These are phyloP conservation scores for Trichogramma pretiosum DNA, from an alignment of 1,140 invertebrate genomes.

Conservation along the genomic window DNA sequence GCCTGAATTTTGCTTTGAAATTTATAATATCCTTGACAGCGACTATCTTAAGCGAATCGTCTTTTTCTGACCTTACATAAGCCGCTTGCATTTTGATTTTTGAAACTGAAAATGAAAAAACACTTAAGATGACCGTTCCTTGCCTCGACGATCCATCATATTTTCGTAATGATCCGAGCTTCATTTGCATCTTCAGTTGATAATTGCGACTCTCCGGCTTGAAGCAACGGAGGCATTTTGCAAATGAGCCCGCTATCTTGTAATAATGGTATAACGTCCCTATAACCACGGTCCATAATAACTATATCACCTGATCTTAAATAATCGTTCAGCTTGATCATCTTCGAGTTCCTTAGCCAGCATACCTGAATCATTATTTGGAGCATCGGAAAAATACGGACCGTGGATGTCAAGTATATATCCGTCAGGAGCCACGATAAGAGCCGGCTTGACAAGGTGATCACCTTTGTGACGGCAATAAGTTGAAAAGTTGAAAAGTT, in stretches of 20 bases:
- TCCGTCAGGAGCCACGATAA: constrained; percentile 1
- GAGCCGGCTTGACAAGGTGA: background rate
- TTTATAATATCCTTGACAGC: too few relatives aligned
- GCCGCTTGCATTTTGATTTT: too few relatives aligned
- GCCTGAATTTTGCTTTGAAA: too few relatives aligned
- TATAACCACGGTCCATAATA: background rate
- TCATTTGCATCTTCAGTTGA: constrained; percentile 13
- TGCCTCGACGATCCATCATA: constrained; percentile 20
- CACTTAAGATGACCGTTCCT: constrained; percentile 20
- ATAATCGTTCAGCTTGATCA: background rate
- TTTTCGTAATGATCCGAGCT: constrained; percentile 16
- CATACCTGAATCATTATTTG: background rate
- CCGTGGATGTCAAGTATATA: constrained; percentile 1
- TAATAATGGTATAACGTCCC: background rate
- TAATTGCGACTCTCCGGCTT: background rate
- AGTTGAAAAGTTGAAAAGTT: background rate
- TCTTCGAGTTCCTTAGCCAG: background rate
- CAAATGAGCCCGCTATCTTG: background rate
- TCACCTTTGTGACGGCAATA: constrained; percentile 1
- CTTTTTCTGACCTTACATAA: too few relatives aligned
- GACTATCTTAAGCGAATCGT: too few relatives aligned
- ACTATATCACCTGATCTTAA: background rate
- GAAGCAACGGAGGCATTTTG: constrained; percentile 8
- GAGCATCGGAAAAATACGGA: background rate
- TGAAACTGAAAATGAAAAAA: too few relatives aligned